Evolutionary conservation across 2,888 invertebrate species (phyloP).

Genomic region (Lycia hirtaria): DNA sequence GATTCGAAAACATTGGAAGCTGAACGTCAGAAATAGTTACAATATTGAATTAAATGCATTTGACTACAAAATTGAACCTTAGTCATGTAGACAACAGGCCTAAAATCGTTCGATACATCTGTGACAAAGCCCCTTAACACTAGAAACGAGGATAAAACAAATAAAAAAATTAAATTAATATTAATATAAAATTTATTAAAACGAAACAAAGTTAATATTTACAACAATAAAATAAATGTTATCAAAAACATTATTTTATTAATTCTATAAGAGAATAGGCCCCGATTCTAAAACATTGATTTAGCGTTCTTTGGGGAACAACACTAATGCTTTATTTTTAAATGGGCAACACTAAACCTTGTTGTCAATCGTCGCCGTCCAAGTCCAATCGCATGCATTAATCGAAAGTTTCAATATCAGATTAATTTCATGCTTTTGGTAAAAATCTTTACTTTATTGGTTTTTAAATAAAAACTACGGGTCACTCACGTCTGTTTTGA

Average conservation of each 20-base stretch:
- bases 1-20: not conserved
- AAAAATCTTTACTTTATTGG: too few species aligned
- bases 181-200: slow-evolving; percentile 76
- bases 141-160: slow-evolving; percentile 48
- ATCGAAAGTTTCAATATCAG: not conserved
- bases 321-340: slow-evolving; percentile 20
- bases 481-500: too few species aligned
- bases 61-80: not conserved
- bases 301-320: slow-evolving; percentile 10
- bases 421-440: not conserved
- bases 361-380: not conserved
- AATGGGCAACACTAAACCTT: not conserved
- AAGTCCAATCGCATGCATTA: not conserved
- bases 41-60: not conserved
- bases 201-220: slow-evolving; percentile 74
- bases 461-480: too few species aligned
- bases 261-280: slow-evolving; percentile 66
- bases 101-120: slow-evolving; percentile 27
- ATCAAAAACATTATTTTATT: slow-evolving; percentile 54
- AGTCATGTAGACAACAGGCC: slow-evolving; percentile 23
- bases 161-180: slow-evolving; percentile 60
- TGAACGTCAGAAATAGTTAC: not conserved
- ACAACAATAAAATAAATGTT: slow-evolving; percentile 71
- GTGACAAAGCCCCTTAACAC: slow-evolving; percentile 42
- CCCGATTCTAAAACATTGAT: slow-evolving; percentile 41